A percentile compares a stretch with the other conserved stretches of the same genome.
phyloP scores from a whole-genome alignment of 2,888 invertebrate genomes.

The Amphiduros pacificus region DNA sequence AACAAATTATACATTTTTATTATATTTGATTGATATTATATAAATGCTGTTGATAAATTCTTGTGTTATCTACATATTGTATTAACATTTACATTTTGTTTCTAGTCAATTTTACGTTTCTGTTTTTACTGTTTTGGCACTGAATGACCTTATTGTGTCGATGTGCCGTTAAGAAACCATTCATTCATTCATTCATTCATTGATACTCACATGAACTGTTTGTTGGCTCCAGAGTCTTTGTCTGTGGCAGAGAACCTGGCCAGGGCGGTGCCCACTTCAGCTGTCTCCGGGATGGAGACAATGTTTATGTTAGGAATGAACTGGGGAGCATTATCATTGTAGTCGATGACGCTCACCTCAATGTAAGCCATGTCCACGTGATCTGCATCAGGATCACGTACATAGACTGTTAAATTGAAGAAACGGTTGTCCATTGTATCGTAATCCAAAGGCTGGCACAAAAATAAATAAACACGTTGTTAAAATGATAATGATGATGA shows the following conservation, averaged over 20 bases:
- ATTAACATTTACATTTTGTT: too few species aligned
- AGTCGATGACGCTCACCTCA: slow-evolving; percentile 70
- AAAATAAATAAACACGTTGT: neutral
- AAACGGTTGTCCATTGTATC: slow-evolving; percentile 16
- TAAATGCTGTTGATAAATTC: too few species aligned
- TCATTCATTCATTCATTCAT: neutral
- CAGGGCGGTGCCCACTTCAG: slow-evolving; percentile 83
- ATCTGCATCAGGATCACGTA: slow-evolving; percentile 13
- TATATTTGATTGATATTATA: too few species aligned
- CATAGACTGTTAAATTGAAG: slow-evolving; percentile 21
- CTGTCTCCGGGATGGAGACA: slow-evolving; percentile 74
- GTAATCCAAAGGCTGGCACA: slow-evolving; percentile 26
- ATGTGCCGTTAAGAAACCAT: neutral
- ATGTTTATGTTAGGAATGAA: slow-evolving; percentile 67
- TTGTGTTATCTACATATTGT: too few species aligned
- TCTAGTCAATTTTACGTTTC: too few species aligned
- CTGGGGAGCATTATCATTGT: slow-evolving; percentile 94
- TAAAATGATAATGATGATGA: neutral
- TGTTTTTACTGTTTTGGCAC: too few species aligned
- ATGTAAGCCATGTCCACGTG: slow-evolving; percentile 14
- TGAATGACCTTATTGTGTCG: neutral
- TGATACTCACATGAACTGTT: slow-evolving; percentile 44
- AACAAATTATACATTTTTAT: too few species aligned
- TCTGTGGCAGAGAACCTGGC: slow-evolving; percentile 95
- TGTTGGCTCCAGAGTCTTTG: slow-evolving; percentile 84